These are phyloP conservation scores for Lamellibrachia satsuma DNA, from an alignment of 2,888 invertebrate species.

Conservation along the genomic window DNA sequence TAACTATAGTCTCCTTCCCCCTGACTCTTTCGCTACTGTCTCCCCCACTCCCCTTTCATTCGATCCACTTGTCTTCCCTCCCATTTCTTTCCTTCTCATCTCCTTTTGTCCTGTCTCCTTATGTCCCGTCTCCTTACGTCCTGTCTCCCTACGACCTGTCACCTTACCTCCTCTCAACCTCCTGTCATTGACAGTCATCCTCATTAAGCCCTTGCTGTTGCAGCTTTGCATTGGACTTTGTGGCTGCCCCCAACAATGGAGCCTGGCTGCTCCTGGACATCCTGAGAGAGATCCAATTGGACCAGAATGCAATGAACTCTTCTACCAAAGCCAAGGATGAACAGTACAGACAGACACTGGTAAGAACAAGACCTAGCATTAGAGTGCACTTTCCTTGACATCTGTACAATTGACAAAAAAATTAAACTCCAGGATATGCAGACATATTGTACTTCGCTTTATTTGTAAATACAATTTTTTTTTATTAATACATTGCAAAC, in stretches of 20 bases:
- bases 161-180: neutral
- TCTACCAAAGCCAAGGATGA: constrained; percentile 8
- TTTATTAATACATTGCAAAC: neutral
- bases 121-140: no score
- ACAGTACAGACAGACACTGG: constrained; percentile 2
- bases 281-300: constrained; percentile 20
- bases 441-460: no score
- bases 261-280: constrained; percentile 20
- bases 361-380: neutral
- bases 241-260: constrained; percentile 7
- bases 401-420: neutral
- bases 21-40: no score
- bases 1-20: no score
- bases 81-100: no score
- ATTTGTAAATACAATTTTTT: no score
- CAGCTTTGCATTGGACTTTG: constrained; percentile 17
- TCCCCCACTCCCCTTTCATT: no score
- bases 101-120: no score
- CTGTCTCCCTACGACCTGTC: no score
- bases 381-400: neutral
- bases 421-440: no score
- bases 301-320: constrained; percentile 13
- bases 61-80: no score
- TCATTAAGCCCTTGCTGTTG: neutral
- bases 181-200: neutral